These are phyloP conservation scores for Pyrgus malvae DNA, from an alignment of 2,888 invertebrate species.

Conservation along the genomic window DNA sequence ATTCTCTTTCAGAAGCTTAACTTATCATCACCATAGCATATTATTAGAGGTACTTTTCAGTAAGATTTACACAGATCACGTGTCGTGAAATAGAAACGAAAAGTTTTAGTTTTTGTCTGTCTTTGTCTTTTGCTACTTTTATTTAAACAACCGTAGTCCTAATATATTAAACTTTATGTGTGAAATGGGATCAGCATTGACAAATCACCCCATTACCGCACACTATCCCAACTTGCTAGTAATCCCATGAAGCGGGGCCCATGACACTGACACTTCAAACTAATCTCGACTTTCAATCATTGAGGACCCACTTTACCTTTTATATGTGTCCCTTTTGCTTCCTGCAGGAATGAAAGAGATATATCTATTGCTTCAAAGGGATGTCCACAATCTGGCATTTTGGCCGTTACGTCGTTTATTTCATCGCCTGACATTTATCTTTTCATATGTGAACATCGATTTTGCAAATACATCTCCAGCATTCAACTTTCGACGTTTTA, in stretches of 20 bases:
- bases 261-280: conserved; percentile 1
- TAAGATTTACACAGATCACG: too few species aligned
- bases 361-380: conserved; percentile 17
- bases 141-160: background rate
- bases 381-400: conserved; percentile 30
- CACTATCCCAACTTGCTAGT: background rate
- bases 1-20: too few species aligned
- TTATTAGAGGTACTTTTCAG: too few species aligned
- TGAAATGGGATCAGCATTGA: background rate
- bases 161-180: background rate
- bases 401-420: conserved; percentile 27
- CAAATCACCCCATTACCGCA: background rate
- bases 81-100: too few species aligned
- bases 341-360: conserved; percentile 7
- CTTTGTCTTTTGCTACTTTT: background rate
- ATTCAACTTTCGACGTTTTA: conserved; percentile 12
- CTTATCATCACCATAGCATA: too few species aligned
- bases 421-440: conserved; percentile 25
- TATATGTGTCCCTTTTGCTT: background rate
- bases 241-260: background rate
- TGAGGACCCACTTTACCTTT: background rate
- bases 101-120: background rate
- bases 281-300: conserved; percentile 17
- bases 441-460: conserved; percentile 11
- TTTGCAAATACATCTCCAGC: background rate